phyloP scores from a whole-genome alignment of 2,888 invertebrate species.

The Cylindroiulus punctatus region DNA sequence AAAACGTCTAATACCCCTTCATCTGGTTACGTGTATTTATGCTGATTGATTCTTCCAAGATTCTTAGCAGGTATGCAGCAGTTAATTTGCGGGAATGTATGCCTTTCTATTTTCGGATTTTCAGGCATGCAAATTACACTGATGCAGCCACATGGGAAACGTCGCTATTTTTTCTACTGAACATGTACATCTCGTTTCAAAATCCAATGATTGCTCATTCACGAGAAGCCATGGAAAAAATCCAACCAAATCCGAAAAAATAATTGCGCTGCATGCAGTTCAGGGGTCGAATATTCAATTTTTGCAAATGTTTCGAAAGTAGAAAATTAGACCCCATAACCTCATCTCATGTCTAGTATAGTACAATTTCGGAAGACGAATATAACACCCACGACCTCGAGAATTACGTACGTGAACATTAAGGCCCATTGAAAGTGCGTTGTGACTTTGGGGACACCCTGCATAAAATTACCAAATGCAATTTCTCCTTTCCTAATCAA shows the following conservation, averaged over 20 bases:
- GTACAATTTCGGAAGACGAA: no score
- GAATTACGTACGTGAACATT: no score
- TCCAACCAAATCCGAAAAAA: background rate
- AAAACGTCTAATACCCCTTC: background rate
- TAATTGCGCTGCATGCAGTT: background rate
- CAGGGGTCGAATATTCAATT: no score
- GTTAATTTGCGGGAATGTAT: background rate
- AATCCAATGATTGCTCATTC: constrained; percentile 18
- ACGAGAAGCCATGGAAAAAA: background rate
- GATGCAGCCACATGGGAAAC: constrained; percentile 2
- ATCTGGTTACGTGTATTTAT: background rate
- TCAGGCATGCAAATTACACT: background rate
- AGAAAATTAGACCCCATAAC: no score
- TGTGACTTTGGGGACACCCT: no score
- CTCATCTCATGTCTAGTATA: no score
- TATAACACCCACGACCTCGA: no score
- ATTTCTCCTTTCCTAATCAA: no score
- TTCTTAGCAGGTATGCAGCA: background rate
- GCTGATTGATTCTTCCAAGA: background rate
- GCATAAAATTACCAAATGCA: no score
- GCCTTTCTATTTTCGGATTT: background rate
- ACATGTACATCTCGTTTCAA: background rate
- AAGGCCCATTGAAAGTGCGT: no score
- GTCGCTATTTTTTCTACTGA: background rate
- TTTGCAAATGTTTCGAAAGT: no score